These are phyloP conservation scores for Drosophila acutilabella DNA, from an alignment of 2,888 invertebrate genomes.

Conservation along the genomic window DNA sequence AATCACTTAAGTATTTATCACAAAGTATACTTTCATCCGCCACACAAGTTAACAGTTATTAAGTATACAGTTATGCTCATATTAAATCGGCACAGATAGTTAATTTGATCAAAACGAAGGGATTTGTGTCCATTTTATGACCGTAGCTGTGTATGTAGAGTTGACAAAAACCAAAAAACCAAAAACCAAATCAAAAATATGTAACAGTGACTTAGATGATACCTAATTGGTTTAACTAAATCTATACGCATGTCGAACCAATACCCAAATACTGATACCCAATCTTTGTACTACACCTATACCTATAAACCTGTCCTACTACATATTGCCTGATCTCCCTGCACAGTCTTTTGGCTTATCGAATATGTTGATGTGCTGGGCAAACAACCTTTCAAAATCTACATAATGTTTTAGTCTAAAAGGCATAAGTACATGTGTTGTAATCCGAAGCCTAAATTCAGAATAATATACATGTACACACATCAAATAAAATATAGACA, in stretches of 20 bases:
- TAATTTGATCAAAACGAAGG: no score
- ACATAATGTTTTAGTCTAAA: no score
- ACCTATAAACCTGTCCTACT: background rate
- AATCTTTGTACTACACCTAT: background rate
- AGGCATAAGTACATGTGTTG: no score
- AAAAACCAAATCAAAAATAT: background rate
- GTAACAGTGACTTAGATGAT: background rate
- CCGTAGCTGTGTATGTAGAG: background rate
- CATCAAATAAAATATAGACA: no score
- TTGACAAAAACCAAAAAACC: background rate
- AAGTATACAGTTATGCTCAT: slow-evolving; percentile 1
- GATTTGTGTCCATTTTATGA: background rate
- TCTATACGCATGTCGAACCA: background rate
- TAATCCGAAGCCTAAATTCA: no score
- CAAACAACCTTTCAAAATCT: background rate
- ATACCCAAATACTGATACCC: background rate
- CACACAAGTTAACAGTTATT: background rate
- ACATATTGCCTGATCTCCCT: background rate
- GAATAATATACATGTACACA: no score
- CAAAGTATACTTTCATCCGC: background rate
- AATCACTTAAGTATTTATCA: slow-evolving; percentile 3
- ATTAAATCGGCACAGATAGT: background rate
- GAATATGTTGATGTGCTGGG: background rate
- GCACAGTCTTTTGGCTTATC: background rate
- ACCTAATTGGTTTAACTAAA: background rate